Evolutionary conservation across 2,113 vertebrate genomes (phyloP).

Genomic region (Mobula hypostoma): DNA sequence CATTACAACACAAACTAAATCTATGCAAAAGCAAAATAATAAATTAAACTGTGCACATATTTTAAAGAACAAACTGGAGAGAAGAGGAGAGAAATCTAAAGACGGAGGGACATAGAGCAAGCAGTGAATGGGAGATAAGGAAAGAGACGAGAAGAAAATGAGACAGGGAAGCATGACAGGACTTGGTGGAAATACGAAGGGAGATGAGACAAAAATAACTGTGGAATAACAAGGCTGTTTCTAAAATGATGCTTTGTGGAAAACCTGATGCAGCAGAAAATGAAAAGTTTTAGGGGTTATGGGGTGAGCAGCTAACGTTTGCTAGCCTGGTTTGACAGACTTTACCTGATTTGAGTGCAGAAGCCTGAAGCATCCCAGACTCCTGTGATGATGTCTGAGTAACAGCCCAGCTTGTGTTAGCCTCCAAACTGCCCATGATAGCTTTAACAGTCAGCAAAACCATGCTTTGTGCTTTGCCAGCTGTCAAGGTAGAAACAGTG

Average conservation of each 20-base stretch:
- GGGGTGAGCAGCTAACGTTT: no score
- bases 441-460: no score
- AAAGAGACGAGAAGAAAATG: background rate
- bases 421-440: no score
- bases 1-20: background rate
- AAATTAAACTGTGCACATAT: background rate
- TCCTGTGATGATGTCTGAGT: no score
- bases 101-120: background rate
- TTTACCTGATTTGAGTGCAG: no score
- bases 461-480: no score
- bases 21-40: background rate
- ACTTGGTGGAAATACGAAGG: background rate
- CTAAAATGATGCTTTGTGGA: background rate
- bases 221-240: background rate
- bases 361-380: no score
- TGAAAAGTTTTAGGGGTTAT: background rate
- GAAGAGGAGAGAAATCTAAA: background rate
- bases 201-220: background rate
- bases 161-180: background rate
- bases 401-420: no score
- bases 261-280: background rate
- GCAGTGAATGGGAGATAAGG: background rate
- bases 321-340: no score
- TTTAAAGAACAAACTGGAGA: background rate
- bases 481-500: no score